Base-by-base conservation (phyloP, 2,113 vertebrate species). In the Ceuthmochares aereus region DNA sequence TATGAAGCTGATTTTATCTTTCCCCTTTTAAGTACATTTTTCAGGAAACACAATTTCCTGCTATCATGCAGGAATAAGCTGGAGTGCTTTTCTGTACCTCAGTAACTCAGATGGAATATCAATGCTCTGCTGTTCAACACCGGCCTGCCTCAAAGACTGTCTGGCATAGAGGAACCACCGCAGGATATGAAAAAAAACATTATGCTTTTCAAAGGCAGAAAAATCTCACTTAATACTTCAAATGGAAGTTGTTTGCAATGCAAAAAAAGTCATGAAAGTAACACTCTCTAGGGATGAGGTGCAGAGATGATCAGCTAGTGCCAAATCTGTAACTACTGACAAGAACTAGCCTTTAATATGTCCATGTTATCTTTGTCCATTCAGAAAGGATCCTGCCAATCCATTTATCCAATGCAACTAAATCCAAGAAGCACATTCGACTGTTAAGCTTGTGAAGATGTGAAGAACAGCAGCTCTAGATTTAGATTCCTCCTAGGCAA, bases 261-360 rank as follows among this genome's bases (percentile, higher is more conserved):
- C 8, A 81, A 34, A 20, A 56, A 84, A 86, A 67, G 55, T 42
- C 40, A 32, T 83, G 42, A 22, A 54, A 84, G 74, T 20, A 86
- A 47, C 5, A 3, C 20, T 76, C 14, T 7, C 27, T 0, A 43
- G 2, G 14, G 12, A 68, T 6, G 4, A 84, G 7, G 4, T 32
- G 7, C 52, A 56, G 13, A 70, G n/a, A 62, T 17, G 10, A 87
- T 29, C 30, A 47, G 7, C 32, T 51, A 54, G 34, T 59, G 26
- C 10, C 51, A 36, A 30, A 75, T 30, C 20, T 12, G 0, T 21
- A 93, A 55, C 29, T 55, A 32, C 20, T 32, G 14, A 72, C 8
- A 80, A 52, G 29, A 74, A 80, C 4, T 22, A 83, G 26, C 18
- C 40, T 69, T 83, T 23, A 42, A 10, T 12, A n/a, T 2, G 22